A percentile compares a stretch with the other conserved stretches of the same genome.
phyloP scores from a whole-genome alignment of 2,888 invertebrate species.

The Stenodema calcarata region DNA sequence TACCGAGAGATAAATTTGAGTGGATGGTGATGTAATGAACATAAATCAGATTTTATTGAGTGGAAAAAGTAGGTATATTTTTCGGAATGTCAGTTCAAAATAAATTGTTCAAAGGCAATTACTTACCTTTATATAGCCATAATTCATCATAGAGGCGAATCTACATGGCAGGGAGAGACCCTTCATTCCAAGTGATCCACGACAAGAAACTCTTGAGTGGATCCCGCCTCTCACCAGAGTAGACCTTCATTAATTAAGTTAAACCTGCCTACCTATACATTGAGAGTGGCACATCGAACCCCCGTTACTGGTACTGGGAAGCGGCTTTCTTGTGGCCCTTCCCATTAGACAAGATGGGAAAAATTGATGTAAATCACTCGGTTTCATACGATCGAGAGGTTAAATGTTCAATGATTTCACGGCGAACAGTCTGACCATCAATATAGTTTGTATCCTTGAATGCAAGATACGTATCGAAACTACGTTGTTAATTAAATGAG shows the following conservation, averaged over 20 bases:
- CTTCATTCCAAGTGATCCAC: background rate
- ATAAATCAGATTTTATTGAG: no score
- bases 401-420: no score
- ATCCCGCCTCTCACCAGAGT: background rate
- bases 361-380: background rate
- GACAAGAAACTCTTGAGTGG: background rate
- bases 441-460: no score
- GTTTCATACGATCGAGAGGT: no score
- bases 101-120: background rate
- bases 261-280: background rate
- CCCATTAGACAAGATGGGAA: background rate
- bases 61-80: background rate
- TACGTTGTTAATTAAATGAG: no score
- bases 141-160: background rate
- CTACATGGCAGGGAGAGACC: background rate
- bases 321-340: background rate
- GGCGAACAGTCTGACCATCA: no score
- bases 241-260: slow-evolving; percentile 2
- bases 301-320: background rate
- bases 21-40: no score
- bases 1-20: no score
- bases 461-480: no score
- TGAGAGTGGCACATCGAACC: background rate
- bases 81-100: background rate
- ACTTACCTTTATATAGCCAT: background rate